Conservation (phyloP, 2,888 invertebrate genomes). For the Hirtodrosophila trivittata region DNA sequence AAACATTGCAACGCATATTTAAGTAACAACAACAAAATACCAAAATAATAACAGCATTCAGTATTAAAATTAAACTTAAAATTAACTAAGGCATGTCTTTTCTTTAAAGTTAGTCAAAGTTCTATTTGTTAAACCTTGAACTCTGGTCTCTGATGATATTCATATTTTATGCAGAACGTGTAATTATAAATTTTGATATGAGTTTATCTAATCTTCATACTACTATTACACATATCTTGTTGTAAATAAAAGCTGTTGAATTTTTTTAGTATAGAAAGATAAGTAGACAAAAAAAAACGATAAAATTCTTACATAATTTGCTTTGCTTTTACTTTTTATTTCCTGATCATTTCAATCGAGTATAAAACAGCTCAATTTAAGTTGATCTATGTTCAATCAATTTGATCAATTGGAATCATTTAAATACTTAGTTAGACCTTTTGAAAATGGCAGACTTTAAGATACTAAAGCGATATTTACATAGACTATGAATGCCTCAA, state of each 20-base stretch:
- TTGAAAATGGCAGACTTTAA: no score
- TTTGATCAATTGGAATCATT: conserved; percentile 13
- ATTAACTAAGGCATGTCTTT: no score
- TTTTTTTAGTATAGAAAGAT: no score
- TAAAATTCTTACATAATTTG: not conserved
- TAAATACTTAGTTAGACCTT: not conserved
- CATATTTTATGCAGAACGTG: not conserved
- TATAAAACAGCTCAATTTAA: conserved; percentile 7
- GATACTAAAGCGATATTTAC: no score
- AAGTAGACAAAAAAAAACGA: not conserved
- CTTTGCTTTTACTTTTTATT: not conserved
- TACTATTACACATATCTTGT: no score
- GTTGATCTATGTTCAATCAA: conserved; percentile 14
- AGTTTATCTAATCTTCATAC: conserved; percentile 25
- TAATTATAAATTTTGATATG: conserved; percentile 4
- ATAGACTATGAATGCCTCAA: no score
- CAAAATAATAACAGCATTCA: no score
- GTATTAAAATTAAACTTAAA: no score
- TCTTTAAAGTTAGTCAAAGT: no score
- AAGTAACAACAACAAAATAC: conserved; percentile 1
- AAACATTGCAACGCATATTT: conserved; percentile 60
- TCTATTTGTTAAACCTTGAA: no score
- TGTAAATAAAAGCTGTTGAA: no score
- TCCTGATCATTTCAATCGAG: no score
- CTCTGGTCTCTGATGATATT: conserved; percentile 16